Evolutionary conservation across 2,797 vertebrate species (phyloP), one percentile per base, ranked within the genome.

Genomic region (Triplophysa yarkandensis): DNA sequence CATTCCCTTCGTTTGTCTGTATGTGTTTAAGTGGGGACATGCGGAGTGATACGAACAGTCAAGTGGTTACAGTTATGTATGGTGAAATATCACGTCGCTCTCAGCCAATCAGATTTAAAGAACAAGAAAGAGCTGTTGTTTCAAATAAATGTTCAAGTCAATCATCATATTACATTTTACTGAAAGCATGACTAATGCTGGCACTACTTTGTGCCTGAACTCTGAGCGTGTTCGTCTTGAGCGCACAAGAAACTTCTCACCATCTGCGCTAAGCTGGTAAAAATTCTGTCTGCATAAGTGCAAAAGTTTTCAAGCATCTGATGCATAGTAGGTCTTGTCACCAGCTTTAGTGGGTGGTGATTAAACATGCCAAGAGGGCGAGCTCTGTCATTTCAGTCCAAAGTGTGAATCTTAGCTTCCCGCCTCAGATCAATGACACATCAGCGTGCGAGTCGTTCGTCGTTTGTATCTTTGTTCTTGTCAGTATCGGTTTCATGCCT

Each of bases 241-340:
- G 68, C 66, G 74, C 78, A 73, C 76, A 60, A 80, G 76, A 83
- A 83, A 80, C 58, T 80, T 81, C 77, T 79, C 46, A 68, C 81
- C 79, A 84, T 81, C 77, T 84, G 83, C 60, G 68, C 74, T 74
- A 79, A 71, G 73, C 73, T 80, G 78, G 76, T 77, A 62, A 78
- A 77, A 78, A 75, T 77, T 77, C 78, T 75, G 71, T 77, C 77
- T 75, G 63, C 60, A 63, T 62, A 64, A 72, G 74, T 82, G 80
- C 83, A 78, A 74, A 71, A 79, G 74, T 76, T 80, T 74, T 55
- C 10, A 64, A 82, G 79, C 76, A 77, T 83, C 77, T 79, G 79
- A 82, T 77, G 68, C 81, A 77, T 69, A 76, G 71, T 67, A 78
- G 76, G 77, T 71, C 75, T 78, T 76, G 75, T 81, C 72, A 79